Evolutionary conservation across 2,888 invertebrate species (phyloP).

Genomic region (Dolichomitus sp.): DNA sequence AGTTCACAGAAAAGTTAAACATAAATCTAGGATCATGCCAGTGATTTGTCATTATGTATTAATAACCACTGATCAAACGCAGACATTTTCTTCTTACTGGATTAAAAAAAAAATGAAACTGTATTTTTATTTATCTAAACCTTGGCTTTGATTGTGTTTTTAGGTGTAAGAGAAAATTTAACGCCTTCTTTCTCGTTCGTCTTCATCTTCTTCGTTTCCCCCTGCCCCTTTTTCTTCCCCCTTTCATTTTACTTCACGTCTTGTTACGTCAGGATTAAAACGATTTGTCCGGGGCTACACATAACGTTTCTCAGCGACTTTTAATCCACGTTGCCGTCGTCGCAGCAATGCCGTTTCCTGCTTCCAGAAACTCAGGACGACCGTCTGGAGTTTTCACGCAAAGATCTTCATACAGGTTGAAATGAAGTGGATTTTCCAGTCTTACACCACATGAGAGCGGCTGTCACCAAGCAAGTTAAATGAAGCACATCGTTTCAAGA

Average conservation of each 20-base stretch:
- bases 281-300: not conserved
- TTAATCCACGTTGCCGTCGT: constrained; percentile 29
- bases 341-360: constrained; percentile 31
- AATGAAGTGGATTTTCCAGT: not conserved
- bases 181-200: not conserved
- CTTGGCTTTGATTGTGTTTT: not conserved
- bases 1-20: too few relatives aligned
- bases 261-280: constrained; percentile 38
- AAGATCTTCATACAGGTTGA: not conserved
- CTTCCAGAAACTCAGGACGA: constrained; percentile 28
- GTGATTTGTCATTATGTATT: too few relatives aligned
- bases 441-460: not conserved
- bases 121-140: not conserved
- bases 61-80: too few relatives aligned
- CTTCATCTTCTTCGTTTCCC: not conserved
- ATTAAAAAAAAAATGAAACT: too few relatives aligned
- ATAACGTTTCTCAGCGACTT: not conserved
- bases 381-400: not conserved
- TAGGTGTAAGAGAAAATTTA: not conserved
- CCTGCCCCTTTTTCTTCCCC: not conserved
- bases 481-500: too few relatives aligned
- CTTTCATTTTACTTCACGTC: constrained; percentile 30
- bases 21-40: too few relatives aligned
- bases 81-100: not conserved
- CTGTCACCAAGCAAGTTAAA: not conserved